Base-by-base conservation (phyloP, 1,140 invertebrate genomes). In the Trichonephila clavata region DNA sequence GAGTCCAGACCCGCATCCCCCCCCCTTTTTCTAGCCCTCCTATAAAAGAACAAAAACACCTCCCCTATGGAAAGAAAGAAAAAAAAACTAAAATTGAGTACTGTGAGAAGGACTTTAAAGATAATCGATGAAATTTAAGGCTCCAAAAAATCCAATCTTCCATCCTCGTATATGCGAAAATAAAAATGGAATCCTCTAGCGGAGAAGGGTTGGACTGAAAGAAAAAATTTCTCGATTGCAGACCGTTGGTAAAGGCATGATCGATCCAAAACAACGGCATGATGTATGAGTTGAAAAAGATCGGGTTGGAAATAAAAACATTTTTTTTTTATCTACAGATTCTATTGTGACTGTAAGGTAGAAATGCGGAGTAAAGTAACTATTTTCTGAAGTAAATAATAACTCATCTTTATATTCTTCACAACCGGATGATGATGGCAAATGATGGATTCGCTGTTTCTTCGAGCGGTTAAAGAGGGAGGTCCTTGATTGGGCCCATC, bases 121-220 rank as follows among this genome's bases (percentile, higher is more conserved):
- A 90, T 81, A 90, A 90, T 90, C 89, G 89, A 90, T 90, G 77
- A 80, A 89, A 81, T 90, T 90, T 81, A 90, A 81, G 77, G 77
- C 89, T 61, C 59, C 50, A 13, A 90, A 90, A 90, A 90, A 90
- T 90, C 71, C 89, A 90, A 90, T 90, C 89, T 90, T 89, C 27
- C 50, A 57, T 27, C 50, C n/a, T 43, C 77, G 71, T 81, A 61
- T 39, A 81, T 68, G 43, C 32, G 57, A 89, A 77, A 87, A 77
- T 43, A 87, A 89, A 89, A 89, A 89, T 63, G 71, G 50, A 32
- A 32, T 57, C 87, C 57, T n/a, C n/a, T 32, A 13, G 43, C 50
- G 7, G n/a, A 20, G 24, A 89, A n/a, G n/a, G 32, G 65, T 32
- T n/a, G 8, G 21, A 63, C 60, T 21, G 27, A 39, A 24, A 24